Evolutionary conservation across 2,888 invertebrate species (phyloP).

Genomic region (Cremastobaeus sp.): DNA sequence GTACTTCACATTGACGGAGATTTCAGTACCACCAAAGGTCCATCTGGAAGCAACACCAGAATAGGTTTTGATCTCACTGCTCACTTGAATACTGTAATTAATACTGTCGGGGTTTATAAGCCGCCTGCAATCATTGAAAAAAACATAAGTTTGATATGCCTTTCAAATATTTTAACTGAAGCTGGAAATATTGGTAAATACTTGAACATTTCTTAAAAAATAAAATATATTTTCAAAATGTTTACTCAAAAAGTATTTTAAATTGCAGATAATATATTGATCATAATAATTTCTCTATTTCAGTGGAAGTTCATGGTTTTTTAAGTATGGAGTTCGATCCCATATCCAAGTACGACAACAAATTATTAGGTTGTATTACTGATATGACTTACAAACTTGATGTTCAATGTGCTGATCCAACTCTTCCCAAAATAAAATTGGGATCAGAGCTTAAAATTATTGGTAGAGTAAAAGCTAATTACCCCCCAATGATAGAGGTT

Average conservation of each 20-base stretch:
- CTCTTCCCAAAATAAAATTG: not conserved
- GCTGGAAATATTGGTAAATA: too few relatives aligned
- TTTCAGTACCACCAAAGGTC: conserved; percentile 15
- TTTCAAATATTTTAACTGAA: too few relatives aligned
- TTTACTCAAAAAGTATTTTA: too few relatives aligned
- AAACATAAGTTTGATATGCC: too few relatives aligned
- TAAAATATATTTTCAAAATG: too few relatives aligned
- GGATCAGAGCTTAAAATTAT: not conserved
- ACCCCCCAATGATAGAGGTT: too few relatives aligned
- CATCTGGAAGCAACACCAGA: not conserved
- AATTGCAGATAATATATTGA: too few relatives aligned
- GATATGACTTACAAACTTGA: conserved; percentile 3
- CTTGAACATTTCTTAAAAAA: not conserved
- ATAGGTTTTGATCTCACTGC: not conserved
- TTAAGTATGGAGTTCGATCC: conserved; percentile 1
- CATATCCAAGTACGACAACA: too few relatives aligned
- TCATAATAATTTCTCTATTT: too few relatives aligned
- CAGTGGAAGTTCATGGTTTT: too few relatives aligned
- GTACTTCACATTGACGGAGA: conserved; percentile 18
- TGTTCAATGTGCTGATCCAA: not conserved
- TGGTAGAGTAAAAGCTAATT: not conserved
- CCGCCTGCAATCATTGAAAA: too few relatives aligned
- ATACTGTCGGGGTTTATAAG: conserved; percentile 17
- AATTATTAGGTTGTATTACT: not conserved
- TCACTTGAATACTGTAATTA: conserved; percentile 4